A percentile compares a stretch with the other conserved stretches of the same genome.
Conservation (phyloP, 2,113 vertebrate species). For the Cariama cristata region DNA sequence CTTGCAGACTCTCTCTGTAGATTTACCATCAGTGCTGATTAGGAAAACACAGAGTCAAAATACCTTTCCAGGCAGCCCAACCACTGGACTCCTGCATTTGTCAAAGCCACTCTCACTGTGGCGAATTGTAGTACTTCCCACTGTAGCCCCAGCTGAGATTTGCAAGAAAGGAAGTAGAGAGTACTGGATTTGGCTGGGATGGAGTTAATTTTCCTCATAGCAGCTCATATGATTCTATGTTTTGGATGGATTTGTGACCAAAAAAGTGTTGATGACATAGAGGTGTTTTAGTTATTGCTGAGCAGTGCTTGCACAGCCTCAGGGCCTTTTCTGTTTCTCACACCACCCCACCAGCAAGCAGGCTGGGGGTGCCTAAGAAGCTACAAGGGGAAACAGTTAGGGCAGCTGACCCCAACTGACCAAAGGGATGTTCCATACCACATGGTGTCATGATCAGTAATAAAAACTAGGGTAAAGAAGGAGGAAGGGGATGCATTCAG, state of each 20-base stretch:
- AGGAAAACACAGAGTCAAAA: not conserved
- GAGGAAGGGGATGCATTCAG: not conserved
- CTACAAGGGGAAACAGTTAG: not conserved
- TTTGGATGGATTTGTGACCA: not conserved
- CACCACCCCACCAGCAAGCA: fast-evolving
- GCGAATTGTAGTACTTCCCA: not conserved
- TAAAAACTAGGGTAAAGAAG: not conserved
- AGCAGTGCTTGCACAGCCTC: not conserved
- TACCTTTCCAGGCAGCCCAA: not conserved
- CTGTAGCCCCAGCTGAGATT: fast-evolving
- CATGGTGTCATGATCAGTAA: not conserved
- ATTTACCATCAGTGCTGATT: not conserved
- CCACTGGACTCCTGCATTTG: not conserved
- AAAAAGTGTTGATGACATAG: not conserved
- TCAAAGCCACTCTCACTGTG: not conserved
- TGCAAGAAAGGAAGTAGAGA: not conserved
- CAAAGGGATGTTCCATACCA: not conserved
- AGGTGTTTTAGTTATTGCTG: not conserved
- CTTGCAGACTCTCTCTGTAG: not conserved
- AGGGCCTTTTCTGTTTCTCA: not conserved
- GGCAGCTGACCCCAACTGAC: not conserved
- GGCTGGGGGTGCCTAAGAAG: not conserved
- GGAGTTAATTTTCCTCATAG: not conserved
- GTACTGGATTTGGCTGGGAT: not conserved
- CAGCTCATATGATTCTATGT: not conserved